Evolutionary conservation across 2,797 vertebrate genomes (phyloP).

Genomic region (Melanogrammus aeglefinus): DNA sequence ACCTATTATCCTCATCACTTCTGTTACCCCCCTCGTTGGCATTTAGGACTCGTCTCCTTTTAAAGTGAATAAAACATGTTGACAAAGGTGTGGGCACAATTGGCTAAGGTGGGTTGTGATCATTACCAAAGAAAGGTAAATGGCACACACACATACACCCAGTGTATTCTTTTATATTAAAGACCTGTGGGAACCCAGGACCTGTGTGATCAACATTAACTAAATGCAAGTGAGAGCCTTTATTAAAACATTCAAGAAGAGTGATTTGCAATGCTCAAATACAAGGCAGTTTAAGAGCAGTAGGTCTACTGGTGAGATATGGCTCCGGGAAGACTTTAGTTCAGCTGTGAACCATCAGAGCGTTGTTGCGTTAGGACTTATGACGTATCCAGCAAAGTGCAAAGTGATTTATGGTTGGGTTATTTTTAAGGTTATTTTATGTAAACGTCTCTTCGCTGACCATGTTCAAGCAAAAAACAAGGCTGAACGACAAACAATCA

Average conservation of each 20-base stretch:
- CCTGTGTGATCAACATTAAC: too few species aligned
- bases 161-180: slow-evolving; percentile 5
- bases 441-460: too few species aligned
- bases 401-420: background rate
- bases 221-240: too few species aligned
- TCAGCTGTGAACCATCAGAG: too few species aligned
- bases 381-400: background rate
- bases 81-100: slow-evolving; percentile 55
- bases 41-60: slow-evolving; percentile 56
- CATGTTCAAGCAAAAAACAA: background rate
- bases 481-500: background rate
- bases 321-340: too few species aligned
- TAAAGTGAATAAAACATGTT: slow-evolving; percentile 66
- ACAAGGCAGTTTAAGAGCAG: too few species aligned
- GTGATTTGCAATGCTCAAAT: too few species aligned
- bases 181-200: too few species aligned
- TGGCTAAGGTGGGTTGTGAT: slow-evolving; percentile 58
- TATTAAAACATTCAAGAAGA: too few species aligned
- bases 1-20: slow-evolving; percentile 54
- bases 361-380: too few species aligned
- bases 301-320: too few species aligned
- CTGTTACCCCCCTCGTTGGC: slow-evolving; percentile 56
- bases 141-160: slow-evolving; percentile 57
- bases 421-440: background rate
- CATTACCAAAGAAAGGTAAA: slow-evolving; percentile 67